phyloP scores from a whole-genome alignment of 1,140 invertebrate genomes.

The Philopotamus ludificatus region DNA sequence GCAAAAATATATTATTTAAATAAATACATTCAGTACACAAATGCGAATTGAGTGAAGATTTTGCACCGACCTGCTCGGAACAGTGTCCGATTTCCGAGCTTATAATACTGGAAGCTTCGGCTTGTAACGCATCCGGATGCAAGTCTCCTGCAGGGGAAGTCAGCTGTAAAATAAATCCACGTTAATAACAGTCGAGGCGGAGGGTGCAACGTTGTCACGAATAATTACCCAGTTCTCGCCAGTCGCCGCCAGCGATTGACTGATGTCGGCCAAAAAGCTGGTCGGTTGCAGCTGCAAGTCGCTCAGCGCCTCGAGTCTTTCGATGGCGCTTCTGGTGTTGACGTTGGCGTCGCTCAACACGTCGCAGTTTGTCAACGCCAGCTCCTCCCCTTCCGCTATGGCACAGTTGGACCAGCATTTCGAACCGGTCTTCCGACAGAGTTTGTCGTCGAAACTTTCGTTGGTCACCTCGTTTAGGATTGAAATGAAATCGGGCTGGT shows the following conservation, averaged over 20 bases:
- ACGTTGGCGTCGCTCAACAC: background rate
- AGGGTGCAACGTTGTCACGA: too few relatives aligned
- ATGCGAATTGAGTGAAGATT: background rate
- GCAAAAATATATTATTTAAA: background rate
- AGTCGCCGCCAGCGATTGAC: constrained; percentile 51
- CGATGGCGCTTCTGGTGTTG: constrained; percentile 47
- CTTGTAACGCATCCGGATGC: constrained; percentile 42
- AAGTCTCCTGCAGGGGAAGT: constrained; percentile 44
- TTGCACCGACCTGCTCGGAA: background rate
- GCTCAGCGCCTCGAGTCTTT: constrained; percentile 52
- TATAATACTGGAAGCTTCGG: constrained; percentile 45
- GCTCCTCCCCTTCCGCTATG: constrained; percentile 7
- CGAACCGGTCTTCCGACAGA: constrained; percentile 3
- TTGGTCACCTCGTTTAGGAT: constrained; percentile 31
- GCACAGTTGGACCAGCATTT: constrained; percentile 24
- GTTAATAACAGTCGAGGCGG: constrained; percentile 20
- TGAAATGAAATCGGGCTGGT: constrained; percentile 41
- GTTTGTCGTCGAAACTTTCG: constrained; percentile 2
- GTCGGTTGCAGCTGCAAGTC: constrained; percentile 49
- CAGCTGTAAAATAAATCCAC: constrained; percentile 19
- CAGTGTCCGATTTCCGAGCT: background rate
- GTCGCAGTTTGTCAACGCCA: background rate
- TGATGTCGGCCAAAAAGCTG: constrained; percentile 53
- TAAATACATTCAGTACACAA: background rate
- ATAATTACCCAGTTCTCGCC: constrained; percentile 48